These are phyloP conservation scores for Drosophila meridionalis DNA, from an alignment of 2,888 invertebrate genomes.

Conservation along the genomic window DNA sequence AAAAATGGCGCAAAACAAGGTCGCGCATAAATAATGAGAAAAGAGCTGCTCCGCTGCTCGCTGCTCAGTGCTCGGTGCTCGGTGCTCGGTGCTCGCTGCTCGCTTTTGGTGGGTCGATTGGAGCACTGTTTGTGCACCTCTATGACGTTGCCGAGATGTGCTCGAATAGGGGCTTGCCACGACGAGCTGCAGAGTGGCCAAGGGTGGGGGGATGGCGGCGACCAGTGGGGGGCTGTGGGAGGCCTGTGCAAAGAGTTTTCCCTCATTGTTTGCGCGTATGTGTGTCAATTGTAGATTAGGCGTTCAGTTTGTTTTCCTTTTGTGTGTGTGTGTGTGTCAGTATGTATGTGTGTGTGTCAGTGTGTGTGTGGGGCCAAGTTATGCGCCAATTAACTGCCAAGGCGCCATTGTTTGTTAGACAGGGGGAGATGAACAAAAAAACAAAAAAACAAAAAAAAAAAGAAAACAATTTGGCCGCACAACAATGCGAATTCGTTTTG, in stretches of 20 bases:
- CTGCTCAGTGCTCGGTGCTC: constrained; percentile 28
- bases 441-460: constrained; percentile 20
- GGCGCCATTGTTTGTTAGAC: constrained; percentile 57
- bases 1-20: constrained; percentile 80
- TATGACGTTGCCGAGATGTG: constrained; percentile 40
- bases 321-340: constrained; percentile 14
- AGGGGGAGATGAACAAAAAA: constrained; percentile 4
- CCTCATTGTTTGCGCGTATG: constrained; percentile 74
- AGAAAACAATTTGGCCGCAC: constrained; percentile 49
- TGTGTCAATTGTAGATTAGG: constrained; percentile 79
- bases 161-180: constrained; percentile 1
- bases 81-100: constrained; percentile 42
- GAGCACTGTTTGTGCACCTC: constrained; percentile 67
- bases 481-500: constrained; percentile 51
- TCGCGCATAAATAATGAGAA: constrained; percentile 80
- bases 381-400: constrained; percentile 72
- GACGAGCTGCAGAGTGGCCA: constrained; percentile 8
- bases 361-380: constrained; percentile 59
- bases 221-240: not conserved
- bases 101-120: constrained; percentile 72
- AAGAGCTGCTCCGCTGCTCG: constrained; percentile 43
- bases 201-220: not conserved
- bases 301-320: constrained; percentile 66
- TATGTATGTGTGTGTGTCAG: constrained; percentile 12
- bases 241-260: constrained; percentile 65